Percentiles rank a stretch among this genome's conserved stretches.
These are phyloP conservation scores for Amphilophus citrinellus DNA, from an alignment of 2,113 vertebrate genomes.

Conservation along the genomic window DNA sequence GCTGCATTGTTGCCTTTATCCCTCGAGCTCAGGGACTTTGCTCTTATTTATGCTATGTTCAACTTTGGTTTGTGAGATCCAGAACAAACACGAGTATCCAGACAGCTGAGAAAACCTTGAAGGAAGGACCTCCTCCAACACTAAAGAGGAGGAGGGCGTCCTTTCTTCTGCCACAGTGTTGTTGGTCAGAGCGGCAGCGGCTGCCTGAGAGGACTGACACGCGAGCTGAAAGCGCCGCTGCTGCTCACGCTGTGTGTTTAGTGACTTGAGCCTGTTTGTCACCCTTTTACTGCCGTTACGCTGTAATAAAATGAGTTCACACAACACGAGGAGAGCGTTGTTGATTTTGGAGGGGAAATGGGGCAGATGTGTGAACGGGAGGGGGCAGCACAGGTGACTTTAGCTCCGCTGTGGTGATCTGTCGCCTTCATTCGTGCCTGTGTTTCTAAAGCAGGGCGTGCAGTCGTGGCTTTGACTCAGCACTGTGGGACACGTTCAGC, in stretches of 20 bases:
- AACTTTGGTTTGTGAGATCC: slow-evolving; percentile 9
- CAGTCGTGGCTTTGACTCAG: not conserved
- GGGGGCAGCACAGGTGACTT: not conserved
- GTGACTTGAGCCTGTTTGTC: slow-evolving; percentile 24
- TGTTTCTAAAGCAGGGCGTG: not conserved
- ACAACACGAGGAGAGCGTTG: slow-evolving; percentile 13
- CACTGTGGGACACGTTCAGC: not conserved
- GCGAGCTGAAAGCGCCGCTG: not conserved
- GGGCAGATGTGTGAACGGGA: not conserved
- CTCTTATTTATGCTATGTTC: slow-evolving; percentile 54
- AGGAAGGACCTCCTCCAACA: slow-evolving; percentile 5
- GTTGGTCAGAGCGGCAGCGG: slow-evolving; percentile 14
- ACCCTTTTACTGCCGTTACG: slow-evolving; percentile 30
- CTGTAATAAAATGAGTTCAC: slow-evolving; percentile 59
- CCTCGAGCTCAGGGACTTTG: not conserved
- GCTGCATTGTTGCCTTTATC: slow-evolving; percentile 4
- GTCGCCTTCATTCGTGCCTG: not conserved
- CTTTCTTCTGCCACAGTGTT: slow-evolving; percentile 11
- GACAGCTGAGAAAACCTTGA: slow-evolving; percentile 33
- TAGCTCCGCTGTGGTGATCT: not conserved
- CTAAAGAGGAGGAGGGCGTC: slow-evolving; percentile 13
- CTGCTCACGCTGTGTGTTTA: slow-evolving; percentile 12
- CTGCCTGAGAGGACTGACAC: slow-evolving; percentile 10
- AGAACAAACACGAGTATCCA: slow-evolving; percentile 11
- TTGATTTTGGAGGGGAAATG: slow-evolving; percentile 1